Conservation (phyloP, 2,888 invertebrate genomes). For the Agonopterix alstromeriana region DNA sequence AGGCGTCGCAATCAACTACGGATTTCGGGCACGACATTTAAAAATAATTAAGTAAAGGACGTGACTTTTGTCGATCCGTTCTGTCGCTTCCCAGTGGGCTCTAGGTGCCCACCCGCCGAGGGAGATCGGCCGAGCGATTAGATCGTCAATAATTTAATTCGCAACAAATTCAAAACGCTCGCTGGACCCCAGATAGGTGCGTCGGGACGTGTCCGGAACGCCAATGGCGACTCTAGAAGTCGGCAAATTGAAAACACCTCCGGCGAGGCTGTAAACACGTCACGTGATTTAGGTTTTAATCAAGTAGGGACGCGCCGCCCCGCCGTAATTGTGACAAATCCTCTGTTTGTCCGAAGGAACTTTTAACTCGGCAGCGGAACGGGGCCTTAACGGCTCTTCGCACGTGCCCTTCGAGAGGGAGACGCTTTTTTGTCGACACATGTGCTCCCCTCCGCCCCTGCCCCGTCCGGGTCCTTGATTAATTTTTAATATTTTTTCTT, state of each 20-base stretch:
- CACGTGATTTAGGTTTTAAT: constrained; percentile 78
- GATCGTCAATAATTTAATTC: constrained; percentile 75
- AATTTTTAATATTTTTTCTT: constrained; percentile 77
- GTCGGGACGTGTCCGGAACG: constrained; percentile 69
- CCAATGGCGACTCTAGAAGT: constrained; percentile 67
- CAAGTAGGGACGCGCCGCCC: constrained; percentile 73
- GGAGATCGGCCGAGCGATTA: constrained; percentile 58
- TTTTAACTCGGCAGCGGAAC: constrained; percentile 69
- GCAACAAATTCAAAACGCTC: constrained; percentile 72
- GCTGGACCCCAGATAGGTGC: constrained; percentile 66
- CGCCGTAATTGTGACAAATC: constrained; percentile 76
- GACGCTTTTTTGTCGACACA: constrained; percentile 72
- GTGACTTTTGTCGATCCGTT: constrained; percentile 40
- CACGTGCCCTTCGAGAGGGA: constrained; percentile 66
- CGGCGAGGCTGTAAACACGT: constrained; percentile 75
- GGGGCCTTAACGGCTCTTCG: constrained; percentile 65
- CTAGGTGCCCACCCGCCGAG: constrained; percentile 19
- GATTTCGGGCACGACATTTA: constrained; percentile 54
- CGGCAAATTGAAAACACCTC: constrained; percentile 77
- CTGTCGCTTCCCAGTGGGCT: constrained; percentile 16
- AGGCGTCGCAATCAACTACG: constrained; percentile 43
- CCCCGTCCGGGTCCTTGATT: constrained; percentile 53
- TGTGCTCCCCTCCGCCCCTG: constrained; percentile 49
- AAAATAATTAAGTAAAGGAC: constrained; percentile 63
- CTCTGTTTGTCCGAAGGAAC: constrained; percentile 76